Conservation (phyloP, 2,888 invertebrate species). For the Hartigia nigra region DNA sequence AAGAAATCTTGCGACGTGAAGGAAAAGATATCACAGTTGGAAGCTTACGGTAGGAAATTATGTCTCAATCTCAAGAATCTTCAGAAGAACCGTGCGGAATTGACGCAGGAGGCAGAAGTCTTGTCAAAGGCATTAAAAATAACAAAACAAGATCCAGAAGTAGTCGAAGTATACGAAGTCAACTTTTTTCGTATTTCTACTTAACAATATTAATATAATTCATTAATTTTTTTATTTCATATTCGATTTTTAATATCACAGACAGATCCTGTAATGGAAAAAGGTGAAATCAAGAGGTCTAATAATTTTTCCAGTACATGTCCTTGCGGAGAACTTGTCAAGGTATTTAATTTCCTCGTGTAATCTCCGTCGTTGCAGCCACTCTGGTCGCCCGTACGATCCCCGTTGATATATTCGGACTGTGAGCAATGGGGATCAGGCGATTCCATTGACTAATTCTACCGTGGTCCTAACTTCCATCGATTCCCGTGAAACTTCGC, state of each 20-base stretch:
- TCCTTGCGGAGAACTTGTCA: conserved; percentile 21
- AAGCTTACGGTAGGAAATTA: conserved; percentile 29
- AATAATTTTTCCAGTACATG: conserved; percentile 8
- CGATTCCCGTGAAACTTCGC: too few relatives aligned
- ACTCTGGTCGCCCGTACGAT: too few relatives aligned
- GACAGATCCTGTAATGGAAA: not conserved
- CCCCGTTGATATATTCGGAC: too few relatives aligned
- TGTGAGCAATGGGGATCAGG: too few relatives aligned
- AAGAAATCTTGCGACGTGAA: conserved; percentile 8
- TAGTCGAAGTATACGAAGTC: not conserved
- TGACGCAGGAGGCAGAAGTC: conserved; percentile 25
- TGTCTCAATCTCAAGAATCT: conserved; percentile 27
- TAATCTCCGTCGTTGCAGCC: too few relatives aligned
- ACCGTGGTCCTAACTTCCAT: too few relatives aligned
- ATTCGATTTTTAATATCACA: not conserved
- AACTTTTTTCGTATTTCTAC: not conserved
- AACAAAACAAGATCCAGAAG: not conserved
- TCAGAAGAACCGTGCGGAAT: conserved; percentile 27
- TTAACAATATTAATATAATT: not conserved
- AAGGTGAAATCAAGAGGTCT: not conserved
- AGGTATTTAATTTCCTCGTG: conserved; percentile 5
- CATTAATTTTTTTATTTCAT: not conserved
- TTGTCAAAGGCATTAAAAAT: conserved; percentile 22
- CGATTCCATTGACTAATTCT: too few relatives aligned
- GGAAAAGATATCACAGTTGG: conserved; percentile 27